Percentiles rank a stretch among this genome's conserved stretches.
Conservation (phyloP, 1,140 invertebrate genomes). For the Glomeris maerens region DNA sequence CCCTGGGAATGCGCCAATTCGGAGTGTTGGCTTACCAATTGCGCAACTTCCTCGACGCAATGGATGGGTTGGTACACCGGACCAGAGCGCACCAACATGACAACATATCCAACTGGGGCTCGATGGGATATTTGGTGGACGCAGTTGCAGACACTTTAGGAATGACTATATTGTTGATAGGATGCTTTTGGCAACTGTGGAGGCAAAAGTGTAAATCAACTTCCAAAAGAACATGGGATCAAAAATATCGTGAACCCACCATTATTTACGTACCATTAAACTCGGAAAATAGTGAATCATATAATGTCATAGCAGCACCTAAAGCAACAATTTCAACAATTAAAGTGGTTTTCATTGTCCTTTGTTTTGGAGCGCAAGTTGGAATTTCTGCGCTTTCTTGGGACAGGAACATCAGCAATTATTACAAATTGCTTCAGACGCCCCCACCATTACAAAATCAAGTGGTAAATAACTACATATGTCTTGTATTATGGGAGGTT, state of each 20-base stretch:
- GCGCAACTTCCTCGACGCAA: conserved; percentile 57
- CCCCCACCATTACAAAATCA: conserved; percentile 5
- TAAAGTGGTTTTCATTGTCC: too few species aligned
- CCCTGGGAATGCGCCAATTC: conserved; percentile 45
- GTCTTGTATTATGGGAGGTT: too few species aligned
- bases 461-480: too few species aligned
- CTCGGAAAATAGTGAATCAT: not conserved
- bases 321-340: not conserved
- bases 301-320: not conserved
- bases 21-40: conserved; percentile 58
- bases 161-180: conserved; percentile 33
- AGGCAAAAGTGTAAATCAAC: conserved; percentile 30
- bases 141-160: conserved; percentile 34
- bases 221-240: not conserved
- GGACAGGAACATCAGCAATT: conserved; percentile 64
- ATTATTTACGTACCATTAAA: not conserved
- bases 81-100: conserved; percentile 25
- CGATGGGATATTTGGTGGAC: conserved; percentile 48
- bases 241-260: not conserved
- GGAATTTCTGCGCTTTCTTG: conserved; percentile 51
- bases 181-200: conserved; percentile 36
- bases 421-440: conserved; percentile 52
- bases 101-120: conserved; percentile 46
- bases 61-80: conserved; percentile 63
- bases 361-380: not conserved